Conservation (phyloP, 2,888 invertebrate species). For the Cantharis flavilabris region DNA sequence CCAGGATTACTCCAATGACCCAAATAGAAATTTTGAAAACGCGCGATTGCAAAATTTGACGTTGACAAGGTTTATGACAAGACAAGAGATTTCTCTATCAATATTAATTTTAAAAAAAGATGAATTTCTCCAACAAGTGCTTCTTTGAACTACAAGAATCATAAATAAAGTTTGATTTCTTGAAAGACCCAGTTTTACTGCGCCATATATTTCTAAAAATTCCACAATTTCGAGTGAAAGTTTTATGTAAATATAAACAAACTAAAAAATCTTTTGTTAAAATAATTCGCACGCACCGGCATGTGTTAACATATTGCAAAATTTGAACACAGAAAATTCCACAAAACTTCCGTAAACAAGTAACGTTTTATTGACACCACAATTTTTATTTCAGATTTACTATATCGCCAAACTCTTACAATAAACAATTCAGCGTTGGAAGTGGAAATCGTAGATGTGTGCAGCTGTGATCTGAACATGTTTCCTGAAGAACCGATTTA, state of each 20-base stretch:
- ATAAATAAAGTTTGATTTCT: neutral
- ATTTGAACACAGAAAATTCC: neutral
- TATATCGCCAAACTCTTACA: slow-evolving; percentile 75
- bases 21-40: neutral
- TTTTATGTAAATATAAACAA: neutral
- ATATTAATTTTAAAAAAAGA: neutral
- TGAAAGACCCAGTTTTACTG: neutral
- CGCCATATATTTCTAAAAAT: neutral
- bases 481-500: slow-evolving; percentile 66
- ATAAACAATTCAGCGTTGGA: slow-evolving; percentile 74
- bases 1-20: neutral
- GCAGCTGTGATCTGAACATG: slow-evolving; percentile 69
- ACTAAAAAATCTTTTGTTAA: neutral
- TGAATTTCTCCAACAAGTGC: neutral
- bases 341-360: neutral
- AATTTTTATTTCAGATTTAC: slow-evolving; percentile 65
- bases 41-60: neutral
- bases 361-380: neutral
- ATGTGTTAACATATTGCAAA: neutral
- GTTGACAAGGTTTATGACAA: neutral
- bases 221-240: neutral
- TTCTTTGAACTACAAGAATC: neutral
- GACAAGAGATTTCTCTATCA: neutral
- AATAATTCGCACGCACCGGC: neutral
- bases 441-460: slow-evolving; percentile 80